Evolutionary conservation across 2,113 vertebrate species (phyloP).

Genomic region (Genyomyrus donnyi): DNA sequence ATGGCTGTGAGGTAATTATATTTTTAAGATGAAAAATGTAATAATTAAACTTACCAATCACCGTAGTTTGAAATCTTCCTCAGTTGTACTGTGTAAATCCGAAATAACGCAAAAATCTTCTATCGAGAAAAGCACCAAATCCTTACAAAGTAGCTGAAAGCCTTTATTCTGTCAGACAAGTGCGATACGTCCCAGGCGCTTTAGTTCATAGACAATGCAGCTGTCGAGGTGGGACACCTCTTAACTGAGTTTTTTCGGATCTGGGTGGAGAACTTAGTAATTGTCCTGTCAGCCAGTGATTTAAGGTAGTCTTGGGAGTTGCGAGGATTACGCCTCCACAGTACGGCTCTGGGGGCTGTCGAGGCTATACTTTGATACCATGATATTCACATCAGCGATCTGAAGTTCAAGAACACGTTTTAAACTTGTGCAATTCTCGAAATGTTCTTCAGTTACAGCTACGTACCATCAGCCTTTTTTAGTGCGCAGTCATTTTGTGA

Average conservation of each 20-base stretch:
- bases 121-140: not conserved
- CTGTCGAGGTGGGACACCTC: slow-evolving; percentile 1
- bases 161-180: not conserved
- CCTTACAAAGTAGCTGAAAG: not conserved
- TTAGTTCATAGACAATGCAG: not conserved
- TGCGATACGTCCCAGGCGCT: not conserved
- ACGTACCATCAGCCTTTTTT: not conserved
- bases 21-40: not conserved
- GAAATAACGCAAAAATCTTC: not conserved
- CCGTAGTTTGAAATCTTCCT: not conserved
- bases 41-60: not conserved
- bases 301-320: slow-evolving; percentile 16
- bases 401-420: not conserved
- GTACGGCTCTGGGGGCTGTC: not conserved
- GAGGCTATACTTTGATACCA: not conserved
- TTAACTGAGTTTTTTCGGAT: slow-evolving; percentile 1
- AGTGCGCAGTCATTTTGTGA: not conserved
- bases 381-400: not conserved
- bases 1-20: not conserved
- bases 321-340: not conserved
- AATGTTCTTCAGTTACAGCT: not conserved
- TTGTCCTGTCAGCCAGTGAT: slow-evolving; percentile 6
- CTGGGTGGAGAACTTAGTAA: slow-evolving; percentile 17
- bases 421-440: not conserved
- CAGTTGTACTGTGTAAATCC: not conserved